Evolutionary conservation across 2,797 vertebrate species (phyloP).

Genomic region (Chlorospingus semifuscus): DNA sequence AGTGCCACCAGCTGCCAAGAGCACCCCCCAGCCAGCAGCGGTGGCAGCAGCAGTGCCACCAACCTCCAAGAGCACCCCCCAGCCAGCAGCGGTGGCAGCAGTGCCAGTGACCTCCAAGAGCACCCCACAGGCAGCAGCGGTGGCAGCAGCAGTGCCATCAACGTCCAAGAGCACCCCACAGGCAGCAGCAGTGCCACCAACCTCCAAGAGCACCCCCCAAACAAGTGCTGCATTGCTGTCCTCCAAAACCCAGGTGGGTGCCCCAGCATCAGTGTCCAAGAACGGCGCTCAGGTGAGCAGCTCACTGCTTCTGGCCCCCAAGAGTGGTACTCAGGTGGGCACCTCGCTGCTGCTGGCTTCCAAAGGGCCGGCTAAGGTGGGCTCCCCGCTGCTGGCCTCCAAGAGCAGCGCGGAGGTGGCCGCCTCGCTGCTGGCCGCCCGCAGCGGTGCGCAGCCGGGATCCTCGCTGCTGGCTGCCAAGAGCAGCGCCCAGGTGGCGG

Average conservation of each 20-base stretch:
- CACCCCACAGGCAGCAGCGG: background rate
- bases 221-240: background rate
- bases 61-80: constrained; percentile 34
- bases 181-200: background rate
- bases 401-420: constrained; percentile 47
- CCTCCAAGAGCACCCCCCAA: background rate
- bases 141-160: background rate
- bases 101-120: background rate
- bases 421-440: background rate
- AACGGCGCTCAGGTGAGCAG: constrained; percentile 18
- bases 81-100: background rate
- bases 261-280: constrained; percentile 1
- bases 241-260: constrained; percentile 25
- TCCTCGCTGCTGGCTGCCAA: constrained; percentile 8
- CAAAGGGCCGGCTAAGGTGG: constrained; percentile 34
- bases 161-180: background rate
- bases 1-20: background rate
- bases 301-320: constrained; percentile 2
- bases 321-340: background rate
- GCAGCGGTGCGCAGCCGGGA: background rate
- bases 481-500: constrained; percentile 37
- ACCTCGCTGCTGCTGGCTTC: constrained; percentile 55
- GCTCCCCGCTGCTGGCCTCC: constrained; percentile 8
- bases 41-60: background rate
- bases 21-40: background rate